phyloP scores from a whole-genome alignment of 2,888 invertebrate species.

The Mythimna albipuncta region DNA sequence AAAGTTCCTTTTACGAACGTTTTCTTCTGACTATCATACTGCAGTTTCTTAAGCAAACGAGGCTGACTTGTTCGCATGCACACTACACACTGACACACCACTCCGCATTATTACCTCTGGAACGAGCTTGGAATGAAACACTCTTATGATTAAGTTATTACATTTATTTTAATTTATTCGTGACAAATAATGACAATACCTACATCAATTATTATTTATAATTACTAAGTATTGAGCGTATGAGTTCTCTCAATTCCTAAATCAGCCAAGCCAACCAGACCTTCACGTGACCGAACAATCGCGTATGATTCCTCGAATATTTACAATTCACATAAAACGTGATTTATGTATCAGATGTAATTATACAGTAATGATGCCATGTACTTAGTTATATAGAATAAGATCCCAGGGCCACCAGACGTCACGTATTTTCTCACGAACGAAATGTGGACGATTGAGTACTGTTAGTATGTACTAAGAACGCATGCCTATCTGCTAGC shows the following conservation, averaged over 20 bases:
- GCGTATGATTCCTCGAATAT: constrained; percentile 70
- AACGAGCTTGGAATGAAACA: constrained; percentile 65
- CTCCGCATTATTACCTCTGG: constrained; percentile 33
- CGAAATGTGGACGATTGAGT: no score
- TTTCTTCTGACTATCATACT: constrained; percentile 59
- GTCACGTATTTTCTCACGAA: no score
- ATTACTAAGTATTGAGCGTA: constrained; percentile 86
- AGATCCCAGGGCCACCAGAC: no score
- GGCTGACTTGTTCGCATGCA: constrained; percentile 32
- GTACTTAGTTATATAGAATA: constrained; percentile 44
- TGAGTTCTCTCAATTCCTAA: constrained; percentile 89
- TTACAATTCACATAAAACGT: constrained; percentile 70
- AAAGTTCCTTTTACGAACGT: constrained; percentile 69
- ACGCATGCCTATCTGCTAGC: no score
- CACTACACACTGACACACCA: neutral
- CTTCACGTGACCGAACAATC: constrained; percentile 70
- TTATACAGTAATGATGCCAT: constrained; percentile 56
- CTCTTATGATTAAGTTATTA: constrained; percentile 75
- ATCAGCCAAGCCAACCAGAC: constrained; percentile 84
- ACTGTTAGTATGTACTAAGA: no score
- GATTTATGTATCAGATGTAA: constrained; percentile 57
- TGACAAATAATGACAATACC: constrained; percentile 87
- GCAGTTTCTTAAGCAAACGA: constrained; percentile 58
- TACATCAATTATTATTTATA: constrained; percentile 79
- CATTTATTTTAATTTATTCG: constrained; percentile 84